Base-by-base conservation (phyloP, 2,797 vertebrate species). In the Syngnathus rostellatus region DNA sequence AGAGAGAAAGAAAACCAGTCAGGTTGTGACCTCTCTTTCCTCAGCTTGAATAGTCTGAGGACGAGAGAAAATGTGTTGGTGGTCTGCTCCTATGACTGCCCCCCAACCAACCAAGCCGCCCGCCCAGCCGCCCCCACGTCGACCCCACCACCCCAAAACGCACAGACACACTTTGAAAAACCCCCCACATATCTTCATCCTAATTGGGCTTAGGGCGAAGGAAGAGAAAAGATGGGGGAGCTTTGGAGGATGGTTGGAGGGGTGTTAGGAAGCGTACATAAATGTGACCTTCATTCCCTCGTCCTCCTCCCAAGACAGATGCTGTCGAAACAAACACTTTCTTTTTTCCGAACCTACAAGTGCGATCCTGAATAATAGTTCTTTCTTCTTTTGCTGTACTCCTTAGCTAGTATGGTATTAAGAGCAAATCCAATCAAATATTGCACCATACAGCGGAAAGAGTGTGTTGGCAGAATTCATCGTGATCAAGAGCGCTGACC, bases 121-220 rank as follows among this genome's bases (percentile, higher is more conserved):
- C 31, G 23, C 23, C 31, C 31, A 2, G 2, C 31, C 31, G 2
- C 31, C 31, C 31, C 31, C 31, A 31, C 3, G 38, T 5, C 19
- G 10, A 60, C 17, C 65, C 40, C 48, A 10, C 39, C 58, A 51
- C 58, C 72, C 41, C 53, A 50, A 50, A 50, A n/a, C 8, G 23
- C 50, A 41, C 48, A 39, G 38, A 46, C 68, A 67, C 65, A 78
- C 68, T 70, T 78, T 81, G 77, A 87, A 75, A 88, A 81, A 86
- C 88, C 82, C 23, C 23, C 82, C 83, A 72, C 75, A 74, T 68
- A 83, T 82, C 83, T 87, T 88, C 79, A 82, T 87, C 86, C 85
- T 92, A 91, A 92, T 91, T 91, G 88, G 87, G 83, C 87, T 81
- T 78, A 59, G 69, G 79, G 72, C 81, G 75, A 79, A 79, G 79